phyloP scores from a whole-genome alignment of 2,888 invertebrate genomes.

The Pterostichus niger region DNA sequence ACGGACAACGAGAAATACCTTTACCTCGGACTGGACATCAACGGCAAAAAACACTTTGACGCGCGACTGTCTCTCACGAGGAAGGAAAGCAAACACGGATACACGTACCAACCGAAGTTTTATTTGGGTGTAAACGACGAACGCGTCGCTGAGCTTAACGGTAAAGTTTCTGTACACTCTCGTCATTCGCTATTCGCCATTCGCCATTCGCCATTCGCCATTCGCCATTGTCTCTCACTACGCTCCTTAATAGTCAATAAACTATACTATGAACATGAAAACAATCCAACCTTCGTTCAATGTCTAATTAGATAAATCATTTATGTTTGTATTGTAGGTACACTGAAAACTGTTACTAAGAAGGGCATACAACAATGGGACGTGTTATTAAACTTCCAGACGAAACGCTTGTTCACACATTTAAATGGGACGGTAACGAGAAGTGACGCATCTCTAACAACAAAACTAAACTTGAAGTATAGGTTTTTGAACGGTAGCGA shows the following conservation, averaged over 20 bases:
- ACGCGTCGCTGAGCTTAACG: constrained; percentile 84
- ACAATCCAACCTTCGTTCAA: not conserved
- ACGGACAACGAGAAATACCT: constrained; percentile 84
- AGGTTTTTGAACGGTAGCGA: constrained; percentile 81
- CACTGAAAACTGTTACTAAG: constrained; percentile 82
- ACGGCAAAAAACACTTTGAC: constrained; percentile 86
- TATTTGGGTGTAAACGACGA: constrained; percentile 87
- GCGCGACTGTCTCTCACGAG: constrained; percentile 82
- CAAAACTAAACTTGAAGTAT: constrained; percentile 84
- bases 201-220: not conserved
- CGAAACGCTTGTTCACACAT: constrained; percentile 86
- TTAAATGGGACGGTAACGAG: constrained; percentile 85
- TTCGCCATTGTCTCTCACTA: constrained; percentile 12
- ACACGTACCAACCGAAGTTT: constrained; percentile 84
- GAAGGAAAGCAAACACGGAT: constrained; percentile 83
- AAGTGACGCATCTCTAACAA: constrained; percentile 76
- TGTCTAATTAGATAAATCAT: constrained; percentile 64
- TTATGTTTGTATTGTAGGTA: constrained; percentile 77
- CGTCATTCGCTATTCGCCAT: constrained; percentile 16
- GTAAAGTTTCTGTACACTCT: constrained; percentile 74
- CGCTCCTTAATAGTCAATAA: not conserved
- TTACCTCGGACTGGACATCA: constrained; percentile 85
- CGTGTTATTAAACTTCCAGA: constrained; percentile 87
- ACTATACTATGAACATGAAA: constrained; percentile 4
- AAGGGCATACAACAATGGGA: constrained; percentile 88